These are phyloP conservation scores for Phoxinus dragarum DNA, from an alignment of 2,797 vertebrate genomes.

Conservation along the genomic window DNA sequence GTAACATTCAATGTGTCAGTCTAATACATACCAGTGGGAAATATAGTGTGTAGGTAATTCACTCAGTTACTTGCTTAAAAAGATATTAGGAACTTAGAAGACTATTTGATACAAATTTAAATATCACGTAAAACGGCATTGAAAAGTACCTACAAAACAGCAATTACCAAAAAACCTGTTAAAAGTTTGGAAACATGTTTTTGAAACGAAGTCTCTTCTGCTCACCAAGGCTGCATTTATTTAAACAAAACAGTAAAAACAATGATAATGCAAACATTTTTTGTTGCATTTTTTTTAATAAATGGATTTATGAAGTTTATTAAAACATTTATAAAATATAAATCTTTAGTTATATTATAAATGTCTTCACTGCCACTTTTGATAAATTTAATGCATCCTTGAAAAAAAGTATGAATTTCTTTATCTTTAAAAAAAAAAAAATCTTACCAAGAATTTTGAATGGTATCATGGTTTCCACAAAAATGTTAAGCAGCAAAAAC, in stretches of 20 bases:
- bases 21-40: conserved; percentile 10
- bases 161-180: neutral
- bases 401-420: no score
- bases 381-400: no score
- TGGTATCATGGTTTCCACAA: no score
- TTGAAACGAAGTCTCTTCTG: neutral
- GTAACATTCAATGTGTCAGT: neutral
- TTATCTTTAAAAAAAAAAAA: no score
- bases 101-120: neutral
- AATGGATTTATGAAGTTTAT: no score
- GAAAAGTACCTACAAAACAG: neutral
- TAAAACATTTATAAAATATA: no score
- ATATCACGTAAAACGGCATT: neutral
- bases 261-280: neutral
- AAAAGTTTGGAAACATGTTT: neutral
- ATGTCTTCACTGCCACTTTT: no score
- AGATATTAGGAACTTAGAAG: neutral
- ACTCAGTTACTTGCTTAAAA: neutral
- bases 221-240: neutral
- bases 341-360: no score
- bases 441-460: no score
- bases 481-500: no score
- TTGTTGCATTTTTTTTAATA: neutral
- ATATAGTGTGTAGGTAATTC: neutral
- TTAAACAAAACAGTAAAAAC: neutral